Percentiles rank a stretch among this genome's conserved stretches.
Evolutionary conservation across 2,797 vertebrate genomes (phyloP).

Genomic region (Agapornis canus): DNA sequence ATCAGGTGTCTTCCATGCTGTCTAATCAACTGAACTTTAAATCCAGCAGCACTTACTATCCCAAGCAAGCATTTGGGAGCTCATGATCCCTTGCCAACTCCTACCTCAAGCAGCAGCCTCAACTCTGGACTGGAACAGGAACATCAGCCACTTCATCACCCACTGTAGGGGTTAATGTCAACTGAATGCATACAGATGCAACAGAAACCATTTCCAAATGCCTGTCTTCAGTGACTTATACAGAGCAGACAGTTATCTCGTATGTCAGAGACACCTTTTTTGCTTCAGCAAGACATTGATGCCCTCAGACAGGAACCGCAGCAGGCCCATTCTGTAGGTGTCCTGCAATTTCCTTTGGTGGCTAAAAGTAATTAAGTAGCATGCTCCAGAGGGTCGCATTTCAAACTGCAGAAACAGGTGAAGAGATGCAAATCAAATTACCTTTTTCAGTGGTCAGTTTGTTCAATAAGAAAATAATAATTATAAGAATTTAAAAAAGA

Average conservation of each 20-base stretch:
- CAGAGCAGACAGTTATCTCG: not conserved
- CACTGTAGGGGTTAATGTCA: not conserved
- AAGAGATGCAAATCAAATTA: not conserved
- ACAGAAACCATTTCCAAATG: not conserved
- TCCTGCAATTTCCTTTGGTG: not conserved
- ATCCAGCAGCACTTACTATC: not conserved
- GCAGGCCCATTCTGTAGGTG: not conserved
- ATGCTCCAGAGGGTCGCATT: not conserved
- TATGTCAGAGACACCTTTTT: not conserved
- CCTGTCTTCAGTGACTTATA: not conserved
- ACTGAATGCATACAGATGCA: rapidly evolving
- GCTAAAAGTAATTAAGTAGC: not conserved
- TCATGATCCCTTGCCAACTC: not conserved
- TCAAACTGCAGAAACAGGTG: not conserved
- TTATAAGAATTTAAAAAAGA: not conserved
- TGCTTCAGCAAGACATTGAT: not conserved
- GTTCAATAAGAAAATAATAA: not conserved
- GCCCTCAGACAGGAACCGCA: not conserved
- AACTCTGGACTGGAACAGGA: not conserved
- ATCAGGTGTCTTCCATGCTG: not conserved
- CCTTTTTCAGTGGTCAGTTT: not conserved
- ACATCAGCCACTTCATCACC: not conserved
- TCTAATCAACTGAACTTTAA: not conserved
- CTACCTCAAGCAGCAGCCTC: not conserved
- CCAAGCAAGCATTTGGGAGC: not conserved